Percentiles rank a stretch among this genome's conserved stretches.
Evolutionary conservation across 92 coral and sea anemone genomes (phyloP).

Genomic region (Desmophyllum pertusum): DNA sequence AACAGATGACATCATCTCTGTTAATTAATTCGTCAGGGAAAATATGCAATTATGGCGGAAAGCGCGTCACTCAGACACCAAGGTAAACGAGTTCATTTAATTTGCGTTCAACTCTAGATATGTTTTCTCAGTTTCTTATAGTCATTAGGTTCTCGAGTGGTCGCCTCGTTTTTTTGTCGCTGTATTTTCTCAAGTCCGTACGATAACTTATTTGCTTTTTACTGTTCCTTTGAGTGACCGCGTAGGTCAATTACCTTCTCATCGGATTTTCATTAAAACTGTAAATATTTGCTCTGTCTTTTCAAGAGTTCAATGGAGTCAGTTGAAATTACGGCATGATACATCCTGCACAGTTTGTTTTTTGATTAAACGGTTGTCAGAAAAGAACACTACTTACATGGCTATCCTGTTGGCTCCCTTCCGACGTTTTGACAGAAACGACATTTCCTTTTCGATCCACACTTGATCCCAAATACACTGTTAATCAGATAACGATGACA

Average conservation of each 20-base stretch:
- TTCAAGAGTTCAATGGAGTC: neutral
- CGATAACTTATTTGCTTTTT: conserved; percentile 12
- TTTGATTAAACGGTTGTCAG: neutral
- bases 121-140: neutral
- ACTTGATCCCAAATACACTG: neutral
- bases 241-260: conserved; percentile 15
- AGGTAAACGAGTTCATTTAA: neutral
- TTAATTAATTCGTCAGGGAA: conserved; percentile 29
- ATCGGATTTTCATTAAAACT: conserved; percentile 4
- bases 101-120: neutral
- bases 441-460: neutral
- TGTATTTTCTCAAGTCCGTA: neutral
- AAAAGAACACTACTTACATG: conserved; percentile 14
- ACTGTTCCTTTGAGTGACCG: conserved; percentile 27
- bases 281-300: conserved; percentile 22
- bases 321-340: neutral
- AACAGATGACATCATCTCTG: conserved; percentile 17
- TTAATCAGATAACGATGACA: neutral
- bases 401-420: neutral
- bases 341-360: neutral
- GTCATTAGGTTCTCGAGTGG: neutral
- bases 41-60: conserved; percentile 7
- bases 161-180: neutral
- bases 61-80: neutral
- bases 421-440: conserved; percentile 26